These are phyloP conservation scores for Gymnoscopelus braueri DNA, from an alignment of 2,797 vertebrate species.

Conservation along the genomic window DNA sequence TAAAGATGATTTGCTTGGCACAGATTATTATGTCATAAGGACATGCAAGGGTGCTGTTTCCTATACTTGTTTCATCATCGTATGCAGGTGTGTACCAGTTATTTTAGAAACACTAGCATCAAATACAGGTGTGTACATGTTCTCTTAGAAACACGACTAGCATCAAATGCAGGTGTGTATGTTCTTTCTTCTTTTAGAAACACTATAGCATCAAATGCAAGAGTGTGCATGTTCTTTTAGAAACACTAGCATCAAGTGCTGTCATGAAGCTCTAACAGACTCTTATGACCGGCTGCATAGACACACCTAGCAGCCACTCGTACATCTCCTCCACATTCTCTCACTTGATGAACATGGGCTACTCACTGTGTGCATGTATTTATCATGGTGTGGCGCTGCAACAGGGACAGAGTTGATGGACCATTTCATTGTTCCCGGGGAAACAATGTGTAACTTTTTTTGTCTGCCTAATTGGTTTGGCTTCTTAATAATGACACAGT, in stretches of 20 bases:
- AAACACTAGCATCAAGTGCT: too few relatives aligned
- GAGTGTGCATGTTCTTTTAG: too few relatives aligned
- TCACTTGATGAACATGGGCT: constrained; percentile 64
- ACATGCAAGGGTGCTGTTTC: constrained; percentile 42
- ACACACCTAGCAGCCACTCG: not conserved
- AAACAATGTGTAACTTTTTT: constrained; percentile 11
- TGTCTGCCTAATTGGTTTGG: constrained; percentile 1
- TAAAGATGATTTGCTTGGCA: constrained; percentile 6
- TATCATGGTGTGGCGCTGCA: constrained; percentile 5
- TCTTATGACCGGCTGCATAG: constrained; percentile 87
- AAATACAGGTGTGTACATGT: too few relatives aligned
- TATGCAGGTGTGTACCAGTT: too few relatives aligned
- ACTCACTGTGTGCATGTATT: constrained; percentile 52
- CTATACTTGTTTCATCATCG: too few relatives aligned
- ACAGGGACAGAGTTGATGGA: constrained; percentile 6
- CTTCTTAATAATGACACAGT: not conserved
- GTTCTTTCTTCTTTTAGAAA: too few relatives aligned
- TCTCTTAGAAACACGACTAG: too few relatives aligned
- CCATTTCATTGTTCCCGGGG: constrained; percentile 14
- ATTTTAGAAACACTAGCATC: too few relatives aligned
- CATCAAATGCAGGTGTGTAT: too few relatives aligned
- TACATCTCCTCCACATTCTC: too few relatives aligned
- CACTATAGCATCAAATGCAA: too few relatives aligned
- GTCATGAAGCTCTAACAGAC: not conserved
- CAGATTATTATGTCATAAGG: constrained; percentile 38